These are phyloP conservation scores for Gerosis bhagava DNA, from an alignment of 2,888 invertebrate species.

Conservation along the genomic window DNA sequence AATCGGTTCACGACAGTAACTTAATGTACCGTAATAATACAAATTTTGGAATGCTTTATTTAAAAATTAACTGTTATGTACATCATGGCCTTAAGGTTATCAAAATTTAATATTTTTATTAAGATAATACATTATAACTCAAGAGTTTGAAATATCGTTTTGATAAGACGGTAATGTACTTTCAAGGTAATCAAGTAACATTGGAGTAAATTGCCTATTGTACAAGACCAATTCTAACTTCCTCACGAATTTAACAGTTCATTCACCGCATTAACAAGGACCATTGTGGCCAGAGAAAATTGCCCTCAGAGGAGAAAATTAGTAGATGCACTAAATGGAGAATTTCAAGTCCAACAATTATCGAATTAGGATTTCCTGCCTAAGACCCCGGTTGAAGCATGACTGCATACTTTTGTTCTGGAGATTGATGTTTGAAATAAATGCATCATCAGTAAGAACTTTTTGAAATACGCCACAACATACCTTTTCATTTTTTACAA, in stretches of 20 bases:
- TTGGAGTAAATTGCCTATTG: slow-evolving; percentile 5
- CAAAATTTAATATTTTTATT: too few species aligned
- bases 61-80: too few species aligned
- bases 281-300: slow-evolving; percentile 16
- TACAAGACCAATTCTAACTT: slow-evolving; percentile 14
- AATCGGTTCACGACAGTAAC: slow-evolving; percentile 7
- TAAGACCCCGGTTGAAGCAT: slow-evolving; percentile 10
- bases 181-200: not conserved
- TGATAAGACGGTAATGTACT: too few species aligned
- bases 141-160: too few species aligned
- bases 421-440: slow-evolving; percentile 14
- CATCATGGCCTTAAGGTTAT: too few species aligned
- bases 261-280: slow-evolving; percentile 15
- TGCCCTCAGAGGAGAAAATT: slow-evolving; percentile 24
- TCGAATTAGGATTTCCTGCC: slow-evolving; percentile 71
- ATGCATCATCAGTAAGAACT: too few species aligned
- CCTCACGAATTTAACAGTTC: slow-evolving; percentile 15
- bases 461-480: too few species aligned
- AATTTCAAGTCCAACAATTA: slow-evolving; percentile 53
- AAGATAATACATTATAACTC: too few species aligned
- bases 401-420: slow-evolving; percentile 27
- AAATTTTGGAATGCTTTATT: too few species aligned
- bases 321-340: slow-evolving; percentile 19
- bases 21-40: not conserved
- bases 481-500: too few species aligned